Conservation (phyloP, 2,113 vertebrate species). For the Entomyzon cyanotis region DNA sequence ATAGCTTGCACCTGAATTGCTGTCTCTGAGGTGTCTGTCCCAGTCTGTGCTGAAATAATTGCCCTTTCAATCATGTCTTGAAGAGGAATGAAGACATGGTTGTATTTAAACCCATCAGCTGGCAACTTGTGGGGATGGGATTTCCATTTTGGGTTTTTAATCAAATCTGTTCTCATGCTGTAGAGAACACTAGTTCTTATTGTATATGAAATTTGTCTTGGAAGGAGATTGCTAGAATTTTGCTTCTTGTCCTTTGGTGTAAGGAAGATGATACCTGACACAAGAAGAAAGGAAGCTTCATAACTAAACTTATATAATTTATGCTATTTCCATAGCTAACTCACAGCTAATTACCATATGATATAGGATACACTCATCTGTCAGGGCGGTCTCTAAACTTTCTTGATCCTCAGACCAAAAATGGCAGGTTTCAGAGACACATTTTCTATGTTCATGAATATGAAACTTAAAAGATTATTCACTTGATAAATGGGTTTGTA, state of each 20-base stretch:
- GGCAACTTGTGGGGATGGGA: conserved; percentile 75
- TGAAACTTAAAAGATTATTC: neutral
- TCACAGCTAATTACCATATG: neutral
- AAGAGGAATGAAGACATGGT: conserved; percentile 74
- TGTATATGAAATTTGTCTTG: conserved; percentile 63
- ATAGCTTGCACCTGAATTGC: conserved; percentile 67
- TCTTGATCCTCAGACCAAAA: neutral
- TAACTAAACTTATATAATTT: neutral
- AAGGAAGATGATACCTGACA: conserved; percentile 70
- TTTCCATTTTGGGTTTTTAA: conserved; percentile 72
- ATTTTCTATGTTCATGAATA: neutral
- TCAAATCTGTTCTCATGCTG: conserved; percentile 72
- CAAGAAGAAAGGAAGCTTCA: neutral
- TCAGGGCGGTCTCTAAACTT: neutral
- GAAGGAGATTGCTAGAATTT: neutral
- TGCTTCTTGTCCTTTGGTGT: neutral
- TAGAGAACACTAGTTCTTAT: conserved; percentile 70
- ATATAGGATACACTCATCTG: neutral
- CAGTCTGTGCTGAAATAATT: conserved; percentile 65
- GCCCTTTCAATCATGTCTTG: conserved; percentile 80
- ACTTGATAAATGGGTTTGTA: neutral
- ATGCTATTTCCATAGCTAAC: neutral
- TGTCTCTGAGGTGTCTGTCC: conserved; percentile 24
- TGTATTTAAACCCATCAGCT: conserved; percentile 72
- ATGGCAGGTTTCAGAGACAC: neutral